Base-by-base conservation (phyloP, 2,113 vertebrate genomes). In the Delphinapterus leucas region DNA sequence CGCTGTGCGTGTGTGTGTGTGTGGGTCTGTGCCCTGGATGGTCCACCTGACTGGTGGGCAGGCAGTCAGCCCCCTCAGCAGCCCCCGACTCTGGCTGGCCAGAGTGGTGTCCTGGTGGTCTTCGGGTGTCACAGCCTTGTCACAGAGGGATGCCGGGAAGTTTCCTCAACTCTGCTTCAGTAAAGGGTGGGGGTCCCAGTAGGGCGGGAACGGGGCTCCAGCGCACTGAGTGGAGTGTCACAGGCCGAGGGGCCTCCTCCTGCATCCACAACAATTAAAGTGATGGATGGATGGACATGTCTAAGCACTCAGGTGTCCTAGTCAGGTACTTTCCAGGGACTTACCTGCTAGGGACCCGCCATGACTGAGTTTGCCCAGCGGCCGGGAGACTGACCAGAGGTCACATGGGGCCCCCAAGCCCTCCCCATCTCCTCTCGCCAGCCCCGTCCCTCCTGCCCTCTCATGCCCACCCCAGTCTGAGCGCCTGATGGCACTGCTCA, bases 381-480 rank as follows among this genome's bases (percentile, higher is more conserved):
- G 85, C 14, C 0, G 4, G 3, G 41, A 11, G 33, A 8, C 61
- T 0, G 11, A 55, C 36, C 2, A 3, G 58, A 28, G 60, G 7
- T 21, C 28, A 0, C 36, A 38, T 0, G 6, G 33, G 31, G 5
- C 25, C 0, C 31, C 2, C 0, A 5, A 71, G 31, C 18, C 55
- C 21, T 68, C 17, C 1, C 33, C 4, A 0, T 21, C 2, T 0
- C 55, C 80, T 26, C 53, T 25, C 3, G 0, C 26, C 9, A 47
- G 68, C 74, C 67, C 38, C 38, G 1, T 17, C 63, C 88, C 8
- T 26, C 79, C 13, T 14, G 14, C 25, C 11, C 18, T 8, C 5
- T 41, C 31, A 2, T 0, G 3, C 49, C 47, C 9, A 9, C 1
- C 4, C 25, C 11, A 1, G 0, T 12, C 28, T 1, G 23, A 31